Evolutionary conservation across 2,888 invertebrate species (phyloP).

Genomic region (Plagiodera versicolora): DNA sequence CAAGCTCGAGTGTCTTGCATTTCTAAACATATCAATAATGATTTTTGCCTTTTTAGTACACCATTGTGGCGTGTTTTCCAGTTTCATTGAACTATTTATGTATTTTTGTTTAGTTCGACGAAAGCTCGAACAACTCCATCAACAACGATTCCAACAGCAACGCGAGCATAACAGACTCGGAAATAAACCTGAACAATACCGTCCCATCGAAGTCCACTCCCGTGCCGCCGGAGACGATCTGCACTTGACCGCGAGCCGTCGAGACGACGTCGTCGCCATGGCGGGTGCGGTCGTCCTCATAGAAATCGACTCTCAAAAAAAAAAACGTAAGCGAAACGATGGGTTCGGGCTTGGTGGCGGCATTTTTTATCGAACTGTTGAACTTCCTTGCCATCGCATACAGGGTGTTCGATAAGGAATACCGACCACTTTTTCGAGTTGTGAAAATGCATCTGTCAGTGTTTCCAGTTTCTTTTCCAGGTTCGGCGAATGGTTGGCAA

Average conservation of each 20-base stretch:
- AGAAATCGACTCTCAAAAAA: neutral
- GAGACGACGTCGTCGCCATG: too few relatives aligned
- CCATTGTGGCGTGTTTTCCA: too few relatives aligned
- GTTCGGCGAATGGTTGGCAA: conserved; percentile 17
- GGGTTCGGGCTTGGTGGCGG: too few relatives aligned
- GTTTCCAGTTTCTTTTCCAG: conserved; percentile 30
- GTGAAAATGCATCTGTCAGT: conserved; percentile 28
- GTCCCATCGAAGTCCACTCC: conserved; percentile 16
- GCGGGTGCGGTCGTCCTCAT: too few relatives aligned
- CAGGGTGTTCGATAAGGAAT: conserved; percentile 11
- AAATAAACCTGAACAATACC: conserved; percentile 34
- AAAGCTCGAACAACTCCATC: conserved; percentile 54
- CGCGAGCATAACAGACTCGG: conserved; percentile 43
- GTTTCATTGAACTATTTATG: too few relatives aligned
- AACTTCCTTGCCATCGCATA: too few relatives aligned
- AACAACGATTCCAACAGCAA: conserved; percentile 56
- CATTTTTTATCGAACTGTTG: too few relatives aligned
- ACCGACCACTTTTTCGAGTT: neutral
- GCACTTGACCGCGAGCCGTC: conserved; percentile 46
- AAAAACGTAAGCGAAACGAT: conserved; percentile 25
- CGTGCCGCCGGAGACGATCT: conserved; percentile 41
- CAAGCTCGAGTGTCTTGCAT: too few relatives aligned
- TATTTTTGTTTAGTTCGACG: conserved; percentile 57
- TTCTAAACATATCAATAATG: too few relatives aligned
- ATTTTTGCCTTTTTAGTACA: too few relatives aligned